Base-by-base conservation (phyloP, 2,888 invertebrate genomes). In the Drosophila merina region DNA sequence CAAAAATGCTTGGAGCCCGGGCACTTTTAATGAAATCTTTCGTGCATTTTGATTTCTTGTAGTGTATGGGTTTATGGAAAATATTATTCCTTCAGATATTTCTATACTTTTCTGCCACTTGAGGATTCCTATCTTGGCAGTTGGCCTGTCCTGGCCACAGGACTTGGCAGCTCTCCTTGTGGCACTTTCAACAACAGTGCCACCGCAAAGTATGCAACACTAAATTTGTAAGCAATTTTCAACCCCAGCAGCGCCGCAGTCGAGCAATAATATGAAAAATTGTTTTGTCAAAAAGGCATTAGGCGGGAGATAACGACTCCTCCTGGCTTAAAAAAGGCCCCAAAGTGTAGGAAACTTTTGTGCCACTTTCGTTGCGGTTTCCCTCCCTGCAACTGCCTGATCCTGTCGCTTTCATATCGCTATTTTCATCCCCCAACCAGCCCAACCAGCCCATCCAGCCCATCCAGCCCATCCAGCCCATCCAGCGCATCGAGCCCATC, bases 171-270 rank as follows among this genome's bases (percentile, higher is more conserved):
- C 48, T 28, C 52, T 69, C 38, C 60, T 69, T 60, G 49, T 71
- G 59, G 60, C 49, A 57, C 45, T 68, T 70, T 52, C 51, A 48
- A 59, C 62, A 62, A 48, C 63, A 49, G 5, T 28, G 56, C 68
- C 50, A 40, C 44, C 25, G 10, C 44, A 42, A 42, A 14, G 52
- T 63, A 59, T 69, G 84, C 75, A 68, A 57, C 62, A 73, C 62
- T 68, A 82, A 85, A 82, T 82, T 82, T 82, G 88, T 87, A 72
- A 63, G 74, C 79, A 87, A 87, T 87, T 85, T 87, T 81, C 86
- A 52, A 49, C 36, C 51, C 73, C 57, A 69, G 57, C 66, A 57
- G 25, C 64, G 80, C 68, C 71, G 76, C 88, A 71, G 64, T 64
- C 73, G 55, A 56, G 79, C 79, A 76, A 76, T 82, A 85, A 81